These are phyloP conservation scores for Colius striatus DNA, from an alignment of 2,113 vertebrate species.

Conservation along the genomic window DNA sequence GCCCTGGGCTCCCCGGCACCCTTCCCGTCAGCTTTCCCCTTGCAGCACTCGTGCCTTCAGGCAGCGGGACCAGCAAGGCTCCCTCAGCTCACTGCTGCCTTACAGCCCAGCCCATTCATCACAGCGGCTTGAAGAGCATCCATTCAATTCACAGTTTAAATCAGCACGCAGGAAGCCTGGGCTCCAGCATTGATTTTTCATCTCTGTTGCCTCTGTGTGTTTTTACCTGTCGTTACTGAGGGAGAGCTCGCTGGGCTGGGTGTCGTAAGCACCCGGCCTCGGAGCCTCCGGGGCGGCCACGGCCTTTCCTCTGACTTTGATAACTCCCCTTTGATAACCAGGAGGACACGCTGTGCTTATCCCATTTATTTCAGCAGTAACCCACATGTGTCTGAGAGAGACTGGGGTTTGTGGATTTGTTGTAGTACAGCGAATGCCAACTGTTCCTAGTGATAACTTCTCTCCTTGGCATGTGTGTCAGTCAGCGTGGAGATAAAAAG, in stretches of 20 bases:
- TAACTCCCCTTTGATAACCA: conserved; percentile 11
- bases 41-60: neutral
- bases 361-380: neutral
- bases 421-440: neutral
- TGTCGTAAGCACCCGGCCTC: neutral
- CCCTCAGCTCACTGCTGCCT: neutral
- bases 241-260: neutral
- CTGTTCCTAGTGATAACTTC: conserved; percentile 27
- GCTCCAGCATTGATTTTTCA: neutral
- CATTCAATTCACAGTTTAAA: neutral
- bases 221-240: neutral
- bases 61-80: neutral
- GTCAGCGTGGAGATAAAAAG: neutral
- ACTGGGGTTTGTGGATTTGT: neutral
- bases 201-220: neutral
- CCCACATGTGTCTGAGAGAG: neutral
- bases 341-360: conserved; percentile 3
- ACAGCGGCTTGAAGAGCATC: conserved; percentile 2
- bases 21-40: neutral
- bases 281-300: neutral
- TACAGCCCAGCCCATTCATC: neutral
- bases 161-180: neutral
- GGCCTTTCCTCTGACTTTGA: conserved; percentile 40
- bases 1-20: neutral
- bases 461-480: conserved; percentile 3